Conservation (phyloP, 2,888 invertebrate genomes). For the Drosophila greeni region DNA sequence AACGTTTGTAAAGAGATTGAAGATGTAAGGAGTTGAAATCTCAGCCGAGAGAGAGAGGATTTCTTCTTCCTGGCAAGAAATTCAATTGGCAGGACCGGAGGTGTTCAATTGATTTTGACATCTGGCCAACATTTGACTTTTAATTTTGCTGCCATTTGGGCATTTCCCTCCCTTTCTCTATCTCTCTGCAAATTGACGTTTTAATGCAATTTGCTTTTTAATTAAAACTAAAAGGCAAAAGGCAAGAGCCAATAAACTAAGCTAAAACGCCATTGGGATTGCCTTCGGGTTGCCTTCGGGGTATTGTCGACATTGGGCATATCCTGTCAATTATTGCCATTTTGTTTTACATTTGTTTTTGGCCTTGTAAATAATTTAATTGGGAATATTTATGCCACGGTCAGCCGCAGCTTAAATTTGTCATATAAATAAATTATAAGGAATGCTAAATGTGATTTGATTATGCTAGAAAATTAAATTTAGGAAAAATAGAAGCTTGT, state of each 20-base stretch:
- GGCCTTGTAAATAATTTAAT: constrained; percentile 5
- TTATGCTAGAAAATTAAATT: background rate
- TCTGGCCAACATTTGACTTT: constrained; percentile 47
- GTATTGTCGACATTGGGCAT: constrained; percentile 11
- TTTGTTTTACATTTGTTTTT: background rate
- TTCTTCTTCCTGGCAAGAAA: constrained; percentile 48
- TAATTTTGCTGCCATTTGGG: constrained; percentile 32
- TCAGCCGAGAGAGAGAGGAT: constrained; percentile 24
- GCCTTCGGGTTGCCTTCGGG: background rate
- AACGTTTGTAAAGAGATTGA: constrained; percentile 19
- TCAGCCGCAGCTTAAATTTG: background rate
- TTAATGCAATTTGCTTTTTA: constrained; percentile 62
- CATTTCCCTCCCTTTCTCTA: background rate
- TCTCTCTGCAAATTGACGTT: constrained; percentile 48
- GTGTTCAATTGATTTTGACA: constrained; percentile 65
- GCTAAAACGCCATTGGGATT: constrained; percentile 15
- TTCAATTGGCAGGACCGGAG: constrained; percentile 37
- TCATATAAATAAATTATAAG: constrained; percentile 4
- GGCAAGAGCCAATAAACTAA: constrained; percentile 36
- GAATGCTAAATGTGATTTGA: background rate
- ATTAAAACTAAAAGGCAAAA: constrained; percentile 52
- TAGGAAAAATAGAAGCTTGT: too few relatives aligned
- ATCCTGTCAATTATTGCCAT: constrained; percentile 2
- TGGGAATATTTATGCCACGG: background rate
- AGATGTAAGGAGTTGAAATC: constrained; percentile 40